Evolutionary conservation across 2,113 vertebrate genomes (phyloP), one percentile per base, ranked within the genome.

Genomic region (Etheostoma spectabile): DNA sequence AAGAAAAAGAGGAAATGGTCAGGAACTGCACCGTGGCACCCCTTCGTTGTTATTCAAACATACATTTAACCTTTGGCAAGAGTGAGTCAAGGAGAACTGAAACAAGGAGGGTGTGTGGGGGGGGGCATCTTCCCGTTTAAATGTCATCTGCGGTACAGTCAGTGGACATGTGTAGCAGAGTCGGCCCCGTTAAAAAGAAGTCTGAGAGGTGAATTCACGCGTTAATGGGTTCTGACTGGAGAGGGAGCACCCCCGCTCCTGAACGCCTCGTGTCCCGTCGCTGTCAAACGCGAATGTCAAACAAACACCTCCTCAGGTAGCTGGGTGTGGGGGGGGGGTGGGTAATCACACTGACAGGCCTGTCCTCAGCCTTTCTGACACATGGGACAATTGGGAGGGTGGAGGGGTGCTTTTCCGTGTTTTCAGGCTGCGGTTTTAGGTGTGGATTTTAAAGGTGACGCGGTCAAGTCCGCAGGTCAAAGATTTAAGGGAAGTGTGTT

Each of bases 241-340:
- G 88, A 89, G 91, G 86, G 93, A 92, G 93, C 38, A 10, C 91
- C 94, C 88, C 91, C 89, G 27, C 88, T 70, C 57, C 92, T 77
- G 75, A 90, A 90, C 90, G 91, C 88, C 93, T 91, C 85, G 74
- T 91, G 95, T 95, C 95, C 93, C 89, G 88, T 80, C 89, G 92
- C 95, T 95, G 96, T 96, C 96, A 96, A 93, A 94, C 91, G 91
- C 90, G 91, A 94, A 92, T 95, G 96, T 96, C 94, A 96, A 96
- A 95, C 96, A 96, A 96, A 96, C 96, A 95, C 95, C 94, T 96
- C 95, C 94, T 96, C 94, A 95, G 95, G 95, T 95, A 96, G 92
- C 84, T 76, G 81, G 38, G 38, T 38, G 38, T 30, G 2, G 8
- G 33, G 35, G 38, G 92, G 93, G 88, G 93, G 93, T 96, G 88